These are phyloP conservation scores for Drymodes brunneopygia DNA, from an alignment of 2,113 vertebrate species.

Conservation along the genomic window DNA sequence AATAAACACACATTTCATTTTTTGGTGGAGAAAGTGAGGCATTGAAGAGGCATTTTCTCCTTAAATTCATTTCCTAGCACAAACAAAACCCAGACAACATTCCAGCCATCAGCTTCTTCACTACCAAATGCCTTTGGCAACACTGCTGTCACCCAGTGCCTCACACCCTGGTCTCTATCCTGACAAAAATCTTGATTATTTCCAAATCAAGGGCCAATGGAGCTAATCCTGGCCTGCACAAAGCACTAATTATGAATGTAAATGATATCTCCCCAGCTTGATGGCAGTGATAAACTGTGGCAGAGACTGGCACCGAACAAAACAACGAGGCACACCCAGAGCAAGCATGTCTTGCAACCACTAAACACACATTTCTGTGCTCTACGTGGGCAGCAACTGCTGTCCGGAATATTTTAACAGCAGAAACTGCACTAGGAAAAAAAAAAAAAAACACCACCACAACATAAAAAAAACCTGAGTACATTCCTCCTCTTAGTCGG, in stretches of 20 bases:
- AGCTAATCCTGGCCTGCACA: neutral
- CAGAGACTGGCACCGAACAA: neutral
- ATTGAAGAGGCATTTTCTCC: neutral
- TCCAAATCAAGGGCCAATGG: neutral
- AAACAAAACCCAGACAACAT: neutral
- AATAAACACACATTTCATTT: neutral
- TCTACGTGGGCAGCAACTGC: slow-evolving; percentile 12
- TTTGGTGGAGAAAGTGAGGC: neutral
- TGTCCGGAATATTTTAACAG: neutral
- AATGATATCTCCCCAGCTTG: neutral
- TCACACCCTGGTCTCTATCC: neutral
- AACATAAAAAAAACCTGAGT: neutral
- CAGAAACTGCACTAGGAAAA: neutral
- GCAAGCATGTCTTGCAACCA: neutral
- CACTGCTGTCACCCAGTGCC: neutral
- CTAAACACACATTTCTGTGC: slow-evolving; percentile 17
- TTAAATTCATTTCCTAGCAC: neutral
- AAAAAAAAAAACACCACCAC: neutral
- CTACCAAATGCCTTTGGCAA: neutral
- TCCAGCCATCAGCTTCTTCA: neutral
- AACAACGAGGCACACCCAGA: neutral
- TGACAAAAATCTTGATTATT: neutral
- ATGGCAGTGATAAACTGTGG: neutral
- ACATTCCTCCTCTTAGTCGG: neutral
- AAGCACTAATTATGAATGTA: neutral